Evolutionary conservation across 1,140 invertebrate genomes (phyloP), one percentile per base, ranked within the genome.

Genomic region (Solenopsis fugax): DNA sequence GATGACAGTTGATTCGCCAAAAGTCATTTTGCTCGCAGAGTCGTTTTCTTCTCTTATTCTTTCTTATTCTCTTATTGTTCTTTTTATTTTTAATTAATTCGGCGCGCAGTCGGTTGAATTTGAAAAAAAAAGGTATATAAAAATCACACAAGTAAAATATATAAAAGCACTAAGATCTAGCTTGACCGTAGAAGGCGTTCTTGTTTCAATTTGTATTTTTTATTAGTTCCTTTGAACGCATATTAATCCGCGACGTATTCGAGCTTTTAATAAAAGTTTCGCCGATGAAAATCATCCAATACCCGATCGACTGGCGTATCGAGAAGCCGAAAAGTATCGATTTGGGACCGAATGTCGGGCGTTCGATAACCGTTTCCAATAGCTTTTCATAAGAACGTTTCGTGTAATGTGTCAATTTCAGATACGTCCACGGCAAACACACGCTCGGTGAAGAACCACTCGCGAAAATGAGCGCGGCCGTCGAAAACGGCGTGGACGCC

Each of bases 401-500:
- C 77, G 71, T 58, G 52, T 89, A 76, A 89, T 89, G 56, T 89
- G 72, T 89, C n/a, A 90, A 90, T 90, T 90, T 89, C 88, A 90
- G 89, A 84, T 89, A 80, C 85, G 52, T 45, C 67, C 93, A 45
- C 85, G 69, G 78, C 87, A 85, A 76, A 85, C 85, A 67, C 86
- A 90, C 77, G 52, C 62, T 77, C 62, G 67, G 84, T 87, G 77
- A 90, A 87, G 89, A 86, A 87, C 72, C 88, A 80, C 77, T 89
- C 64, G 75, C 60, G 89, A 89, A 91, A 92, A 94, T 94, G 94
- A 94, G 93, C 89, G 91, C 93, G 73, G 93, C 88, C 80, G 90
- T 94, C 75, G 94, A 94, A 86, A 94, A 94, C 82, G 93, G 93
- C 88, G 91, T 93, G 86, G 93, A 93, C 86, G 87, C 93, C 73